A percentile compares a stretch with the other conserved stretches of the same genome.
Conservation (phyloP, 2,888 invertebrate genomes). For the Hemithea aestivaria region DNA sequence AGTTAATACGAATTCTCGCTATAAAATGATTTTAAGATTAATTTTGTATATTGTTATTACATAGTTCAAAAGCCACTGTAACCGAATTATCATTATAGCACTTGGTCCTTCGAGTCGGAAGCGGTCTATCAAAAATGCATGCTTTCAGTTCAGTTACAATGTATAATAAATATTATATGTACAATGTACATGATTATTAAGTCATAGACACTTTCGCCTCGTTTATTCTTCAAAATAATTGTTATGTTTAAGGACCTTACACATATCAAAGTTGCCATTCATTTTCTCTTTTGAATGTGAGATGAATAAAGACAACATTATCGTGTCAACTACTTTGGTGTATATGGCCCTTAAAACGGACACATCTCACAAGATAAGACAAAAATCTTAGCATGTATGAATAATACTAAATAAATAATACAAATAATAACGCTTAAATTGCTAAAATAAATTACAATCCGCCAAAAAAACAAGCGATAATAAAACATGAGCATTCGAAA, state of each 20-base stretch:
- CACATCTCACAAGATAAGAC: too few relatives aligned
- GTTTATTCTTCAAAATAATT: too few relatives aligned
- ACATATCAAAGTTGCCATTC: too few relatives aligned
- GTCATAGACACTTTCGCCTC: too few relatives aligned
- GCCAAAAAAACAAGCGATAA: conserved; percentile 15
- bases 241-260: too few relatives aligned
- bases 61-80: conserved; percentile 6
- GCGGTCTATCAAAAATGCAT: conserved; percentile 5
- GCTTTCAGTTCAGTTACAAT: conserved; percentile 9
- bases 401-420: too few relatives aligned
- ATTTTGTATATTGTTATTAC: conserved; percentile 17
- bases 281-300: too few relatives aligned
- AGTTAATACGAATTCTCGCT: conserved; percentile 36
- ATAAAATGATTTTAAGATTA: conserved; percentile 32
- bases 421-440: conserved; percentile 1
- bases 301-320: too few relatives aligned
- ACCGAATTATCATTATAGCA: conserved; percentile 8
- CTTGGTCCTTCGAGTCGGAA: conserved; percentile 15
- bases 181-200: conserved; percentile 1
- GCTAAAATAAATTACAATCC: conserved; percentile 16
- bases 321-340: too few relatives aligned
- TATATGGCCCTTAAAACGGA: too few relatives aligned
- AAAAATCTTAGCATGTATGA: too few relatives aligned
- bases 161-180: not conserved
- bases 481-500: conserved; percentile 14